Evolutionary conservation across 2,888 invertebrate species (phyloP).

Genomic region (Oasisia sp.): DNA sequence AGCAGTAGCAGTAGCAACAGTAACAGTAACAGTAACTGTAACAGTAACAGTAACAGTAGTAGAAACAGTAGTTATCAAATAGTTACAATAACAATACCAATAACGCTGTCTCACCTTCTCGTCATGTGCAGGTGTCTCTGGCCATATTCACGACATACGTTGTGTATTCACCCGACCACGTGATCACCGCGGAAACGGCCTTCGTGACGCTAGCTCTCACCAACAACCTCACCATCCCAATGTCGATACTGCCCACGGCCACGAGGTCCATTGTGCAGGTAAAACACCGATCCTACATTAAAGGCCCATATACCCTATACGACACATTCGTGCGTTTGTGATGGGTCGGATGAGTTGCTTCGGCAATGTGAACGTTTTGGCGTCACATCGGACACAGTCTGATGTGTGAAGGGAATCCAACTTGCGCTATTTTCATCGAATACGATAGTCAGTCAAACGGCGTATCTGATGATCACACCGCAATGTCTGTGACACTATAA

Average conservation of each 20-base stretch:
- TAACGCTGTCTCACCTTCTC: background rate
- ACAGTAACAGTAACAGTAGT: background rate
- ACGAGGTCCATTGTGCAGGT: constrained; percentile 25
- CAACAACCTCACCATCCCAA: constrained; percentile 9
- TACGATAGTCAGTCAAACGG: too few relatives aligned
- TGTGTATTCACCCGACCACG: background rate
- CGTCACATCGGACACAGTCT: background rate
- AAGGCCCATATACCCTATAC: too few relatives aligned
- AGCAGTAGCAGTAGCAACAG: background rate
- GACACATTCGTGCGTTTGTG: too few relatives aligned
- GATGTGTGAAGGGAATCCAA: background rate
- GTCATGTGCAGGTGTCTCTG: background rate
- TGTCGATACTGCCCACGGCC: constrained; percentile 23
- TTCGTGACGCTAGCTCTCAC: constrained; percentile 13
- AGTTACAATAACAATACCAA: background rate
- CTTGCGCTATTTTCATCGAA: too few relatives aligned
- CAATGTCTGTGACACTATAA: too few relatives aligned
- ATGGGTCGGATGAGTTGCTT: too few relatives aligned
- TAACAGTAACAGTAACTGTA: background rate
- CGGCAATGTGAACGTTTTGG: too few relatives aligned
- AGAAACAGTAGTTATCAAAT: background rate
- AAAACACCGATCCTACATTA: too few relatives aligned
- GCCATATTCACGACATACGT: background rate
- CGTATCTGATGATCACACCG: too few relatives aligned
- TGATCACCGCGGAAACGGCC: constrained; percentile 13